These are phyloP conservation scores for Argyrosomus japonicus DNA, from an alignment of 2,113 vertebrate species.

Conservation along the genomic window DNA sequence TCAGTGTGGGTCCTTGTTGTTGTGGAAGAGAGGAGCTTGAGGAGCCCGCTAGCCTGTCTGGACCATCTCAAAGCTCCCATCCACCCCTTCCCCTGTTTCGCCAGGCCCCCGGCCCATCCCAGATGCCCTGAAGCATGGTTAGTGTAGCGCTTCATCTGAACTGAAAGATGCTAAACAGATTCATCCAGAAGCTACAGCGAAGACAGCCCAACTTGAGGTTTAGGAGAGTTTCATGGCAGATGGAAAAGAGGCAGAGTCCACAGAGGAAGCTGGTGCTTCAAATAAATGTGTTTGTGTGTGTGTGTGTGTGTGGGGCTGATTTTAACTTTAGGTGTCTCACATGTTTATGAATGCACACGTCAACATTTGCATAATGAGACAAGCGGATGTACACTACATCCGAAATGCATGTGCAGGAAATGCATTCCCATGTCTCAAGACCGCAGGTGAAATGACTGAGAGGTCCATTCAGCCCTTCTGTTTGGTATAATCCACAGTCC, in stretches of 20 bases:
- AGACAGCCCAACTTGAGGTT: constrained; percentile 79
- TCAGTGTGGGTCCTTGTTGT: constrained; percentile 89
- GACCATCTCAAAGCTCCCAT: constrained; percentile 90
- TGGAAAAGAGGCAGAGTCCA: constrained; percentile 37
- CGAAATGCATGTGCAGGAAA: constrained; percentile 39
- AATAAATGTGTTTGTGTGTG: constrained; percentile 17
- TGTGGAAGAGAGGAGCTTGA: constrained; percentile 77
- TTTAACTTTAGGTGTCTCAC: constrained; percentile 20
- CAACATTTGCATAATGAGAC: constrained; percentile 54
- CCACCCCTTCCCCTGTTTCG: constrained; percentile 59
- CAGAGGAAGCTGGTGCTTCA: constrained; percentile 36
- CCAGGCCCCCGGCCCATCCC: constrained; percentile 85
- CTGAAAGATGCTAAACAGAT: constrained; percentile 96
- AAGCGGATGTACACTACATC: constrained; percentile 41
- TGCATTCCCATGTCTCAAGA: constrained; percentile 32
- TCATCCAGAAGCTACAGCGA: constrained; percentile 89
- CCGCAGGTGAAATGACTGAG: constrained; percentile 57
- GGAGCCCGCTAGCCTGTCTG: constrained; percentile 83
- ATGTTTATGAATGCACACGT: constrained; percentile 43
- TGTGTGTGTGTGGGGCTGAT: constrained; percentile 1
- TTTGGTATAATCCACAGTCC: constrained; percentile 69
- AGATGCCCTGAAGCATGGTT: constrained; percentile 92
- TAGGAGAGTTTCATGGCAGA: constrained; percentile 71
- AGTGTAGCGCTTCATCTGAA: constrained; percentile 92
- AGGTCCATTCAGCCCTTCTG: constrained; percentile 42